Base-by-base conservation (phyloP, 1,140 invertebrate genomes). In the Drosophila pseudoananassae region DNA sequence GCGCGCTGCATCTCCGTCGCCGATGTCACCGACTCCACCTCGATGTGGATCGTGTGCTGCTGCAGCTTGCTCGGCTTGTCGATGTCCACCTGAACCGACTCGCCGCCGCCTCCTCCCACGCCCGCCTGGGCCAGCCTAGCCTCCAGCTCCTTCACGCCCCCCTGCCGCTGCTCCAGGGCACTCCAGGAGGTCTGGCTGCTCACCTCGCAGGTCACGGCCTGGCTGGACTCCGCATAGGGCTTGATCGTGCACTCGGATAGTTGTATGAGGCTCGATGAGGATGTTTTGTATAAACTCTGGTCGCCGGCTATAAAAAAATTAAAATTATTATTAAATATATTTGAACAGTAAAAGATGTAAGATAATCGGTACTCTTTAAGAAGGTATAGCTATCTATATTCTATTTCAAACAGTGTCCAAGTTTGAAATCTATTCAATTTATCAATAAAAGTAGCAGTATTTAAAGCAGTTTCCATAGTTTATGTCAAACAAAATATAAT, bases 31-130 rank as follows among this genome's bases (percentile, higher is more conserved):
- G 82, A 87, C 23, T 82, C 82, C 1, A 87, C 83, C 23, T 87
- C 78, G 27, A 85, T 85, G 38, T 74, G 74, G 25, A 87, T 61
- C 3, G 74, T 85, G 49, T 75, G 78, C 31, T 76, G 77, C 68
- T 59, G 33, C 3, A 38, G 8, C 9, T 58, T 64, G 40, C 31
- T 59, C 8, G 71, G 57, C 27, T 58, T 71, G 14, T 53, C 20
- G 9, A 15, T 31, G 23, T 61, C 58, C 3, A 29, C 7, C 15
- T 7, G 5, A 10, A 10, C 17, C 12, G 17, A 7, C 0, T 20
- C 10, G 0, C 20, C 9, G 3, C 2, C 23, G 20, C 17, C 20
- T n/a, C 43, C 12, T n/a, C 14, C 8, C 14, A 15, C 23, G 9
- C n/a, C 23, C 9, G 33, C 63, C 5, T 43, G n/a, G n/a, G 8